Evolutionary conservation across 2,888 invertebrate genomes (phyloP).

Genomic region (Orthosia gracilis): DNA sequence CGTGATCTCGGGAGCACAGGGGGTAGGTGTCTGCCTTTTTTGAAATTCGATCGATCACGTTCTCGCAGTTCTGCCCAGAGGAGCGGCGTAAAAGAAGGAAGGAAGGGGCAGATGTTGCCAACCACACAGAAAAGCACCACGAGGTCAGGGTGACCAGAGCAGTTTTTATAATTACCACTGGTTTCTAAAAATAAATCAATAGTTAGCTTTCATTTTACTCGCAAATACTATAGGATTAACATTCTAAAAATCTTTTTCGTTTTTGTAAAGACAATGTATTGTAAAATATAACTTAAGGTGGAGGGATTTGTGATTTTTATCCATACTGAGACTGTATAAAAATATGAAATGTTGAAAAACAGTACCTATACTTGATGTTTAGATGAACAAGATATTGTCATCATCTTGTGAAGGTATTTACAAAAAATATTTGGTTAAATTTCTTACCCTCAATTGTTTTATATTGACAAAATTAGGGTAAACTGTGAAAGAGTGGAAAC

Average conservation of each 20-base stretch:
- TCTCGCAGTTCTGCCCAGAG: slow-evolving; percentile 88
- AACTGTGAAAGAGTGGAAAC: slow-evolving; percentile 65
- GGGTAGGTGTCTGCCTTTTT: slow-evolving; percentile 90
- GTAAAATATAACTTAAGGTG: background rate
- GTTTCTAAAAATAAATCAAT: slow-evolving; percentile 57
- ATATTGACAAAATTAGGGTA: slow-evolving; percentile 50
- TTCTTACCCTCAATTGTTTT: slow-evolving; percentile 29
- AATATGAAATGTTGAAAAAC: background rate
- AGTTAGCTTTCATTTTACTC: background rate
- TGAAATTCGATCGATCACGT: slow-evolving; percentile 91
- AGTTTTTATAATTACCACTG: slow-evolving; percentile 58
- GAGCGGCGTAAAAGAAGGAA: slow-evolving; percentile 91
- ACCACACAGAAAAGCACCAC: slow-evolving; percentile 86
- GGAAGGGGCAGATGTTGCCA: slow-evolving; percentile 89
- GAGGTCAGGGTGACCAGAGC: slow-evolving; percentile 84
- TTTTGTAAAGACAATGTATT: background rate
- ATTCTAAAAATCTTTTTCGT: background rate
- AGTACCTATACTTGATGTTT: background rate
- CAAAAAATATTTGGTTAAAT: background rate
- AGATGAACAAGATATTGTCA: background rate
- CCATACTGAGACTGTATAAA: background rate
- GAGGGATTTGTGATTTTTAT: background rate
- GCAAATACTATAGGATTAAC: background rate
- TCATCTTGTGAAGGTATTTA: background rate
- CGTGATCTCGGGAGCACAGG: slow-evolving; percentile 91